phyloP scores from a whole-genome alignment of 2,797 vertebrate genomes.

The Eulemur mongoz region DNA sequence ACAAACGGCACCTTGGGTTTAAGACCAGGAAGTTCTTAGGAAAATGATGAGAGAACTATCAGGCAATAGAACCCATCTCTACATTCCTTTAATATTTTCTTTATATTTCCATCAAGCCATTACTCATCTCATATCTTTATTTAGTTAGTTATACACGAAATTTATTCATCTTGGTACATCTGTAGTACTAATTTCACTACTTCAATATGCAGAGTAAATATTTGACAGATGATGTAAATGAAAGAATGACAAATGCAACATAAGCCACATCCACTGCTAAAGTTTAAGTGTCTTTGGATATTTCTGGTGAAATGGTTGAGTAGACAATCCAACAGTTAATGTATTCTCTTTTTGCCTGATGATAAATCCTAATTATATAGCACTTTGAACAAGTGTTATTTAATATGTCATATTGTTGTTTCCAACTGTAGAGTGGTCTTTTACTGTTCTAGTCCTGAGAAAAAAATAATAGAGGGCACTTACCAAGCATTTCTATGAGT shows the following conservation, averaged over 20 bases:
- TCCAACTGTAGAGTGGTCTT: neutral
- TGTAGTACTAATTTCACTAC: neutral
- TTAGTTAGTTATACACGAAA: neutral
- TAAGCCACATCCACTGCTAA: neutral
- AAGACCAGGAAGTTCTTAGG: neutral
- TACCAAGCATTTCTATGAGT: neutral
- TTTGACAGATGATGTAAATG: neutral
- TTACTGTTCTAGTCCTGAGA: neutral
- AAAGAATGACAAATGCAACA: neutral
- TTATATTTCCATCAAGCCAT: neutral
- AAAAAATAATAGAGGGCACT: neutral
- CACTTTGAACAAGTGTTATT: neutral
- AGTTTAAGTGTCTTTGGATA: neutral
- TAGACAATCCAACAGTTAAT: neutral
- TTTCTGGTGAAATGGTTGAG: neutral
- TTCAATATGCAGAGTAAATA: neutral
- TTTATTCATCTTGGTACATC: neutral
- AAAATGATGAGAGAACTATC: neutral
- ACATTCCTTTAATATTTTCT: neutral
- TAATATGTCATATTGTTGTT: neutral
- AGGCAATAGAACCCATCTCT: neutral
- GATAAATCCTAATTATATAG: neutral
- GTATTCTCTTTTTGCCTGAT: neutral
- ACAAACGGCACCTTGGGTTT: neutral
- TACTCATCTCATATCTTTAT: neutral